Evolutionary conservation across 2,888 invertebrate species (phyloP).

Genomic region (Salticus scenicus): DNA sequence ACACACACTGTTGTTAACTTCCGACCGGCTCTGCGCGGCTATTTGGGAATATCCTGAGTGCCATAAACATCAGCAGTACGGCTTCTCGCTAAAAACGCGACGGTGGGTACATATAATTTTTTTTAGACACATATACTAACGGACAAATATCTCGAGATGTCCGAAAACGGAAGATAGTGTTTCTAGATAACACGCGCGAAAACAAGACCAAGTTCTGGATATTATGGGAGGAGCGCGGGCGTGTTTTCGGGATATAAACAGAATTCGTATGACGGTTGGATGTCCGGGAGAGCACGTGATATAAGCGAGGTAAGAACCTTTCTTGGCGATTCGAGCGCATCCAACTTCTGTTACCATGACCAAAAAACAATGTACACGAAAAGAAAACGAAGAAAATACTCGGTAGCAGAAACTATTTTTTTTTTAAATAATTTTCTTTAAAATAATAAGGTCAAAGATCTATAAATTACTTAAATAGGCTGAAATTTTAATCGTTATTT

Average conservation of each 20-base stretch:
- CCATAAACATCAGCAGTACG: constrained; percentile 41
- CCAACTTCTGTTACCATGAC: neutral
- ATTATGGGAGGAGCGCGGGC: neutral
- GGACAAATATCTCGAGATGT: no score
- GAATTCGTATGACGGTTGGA: neutral
- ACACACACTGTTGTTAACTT: constrained; percentile 31
- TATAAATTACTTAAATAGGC: no score
- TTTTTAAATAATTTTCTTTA: no score
- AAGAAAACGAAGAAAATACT: no score
- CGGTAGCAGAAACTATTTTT: no score
- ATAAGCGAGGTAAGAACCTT: no score
- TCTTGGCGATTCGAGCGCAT: neutral
- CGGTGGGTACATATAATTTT: no score
- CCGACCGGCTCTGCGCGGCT: constrained; percentile 24
- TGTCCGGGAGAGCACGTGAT: constrained; percentile 8
- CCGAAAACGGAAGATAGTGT: no score
- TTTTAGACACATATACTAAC: no score
- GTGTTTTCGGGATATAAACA: neutral
- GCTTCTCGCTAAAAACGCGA: constrained; percentile 30
- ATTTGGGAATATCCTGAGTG: constrained; percentile 48
- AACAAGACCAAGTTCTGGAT: neutral
- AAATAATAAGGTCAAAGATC: no score
- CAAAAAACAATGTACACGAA: neutral
- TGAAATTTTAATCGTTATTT: no score
- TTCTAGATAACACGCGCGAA: no score